Evolutionary conservation across 2,888 invertebrate species (phyloP).

Genomic region (Hanleya hanleyi): DNA sequence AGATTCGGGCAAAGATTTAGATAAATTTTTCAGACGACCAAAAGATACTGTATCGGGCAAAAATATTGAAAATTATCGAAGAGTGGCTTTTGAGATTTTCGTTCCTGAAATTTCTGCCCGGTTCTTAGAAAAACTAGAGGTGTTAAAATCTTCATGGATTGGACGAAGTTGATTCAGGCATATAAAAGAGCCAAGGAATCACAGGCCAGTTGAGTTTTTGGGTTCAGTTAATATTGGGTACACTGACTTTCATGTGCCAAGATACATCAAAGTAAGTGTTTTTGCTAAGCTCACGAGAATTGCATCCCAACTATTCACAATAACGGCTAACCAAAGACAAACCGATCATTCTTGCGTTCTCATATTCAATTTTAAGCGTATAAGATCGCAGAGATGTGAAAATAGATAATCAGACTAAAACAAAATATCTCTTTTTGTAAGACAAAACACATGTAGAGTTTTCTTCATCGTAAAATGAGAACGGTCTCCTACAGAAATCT

Average conservation of each 20-base stretch:
- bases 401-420: too few species aligned
- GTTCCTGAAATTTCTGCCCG: not conserved
- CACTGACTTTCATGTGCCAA: constrained; percentile 11
- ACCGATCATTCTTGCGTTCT: too few species aligned
- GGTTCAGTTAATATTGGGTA: constrained; percentile 12
- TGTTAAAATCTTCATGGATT: constrained; percentile 5
- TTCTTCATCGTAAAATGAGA: too few species aligned
- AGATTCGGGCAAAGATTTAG: not conserved
- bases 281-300: too few species aligned
- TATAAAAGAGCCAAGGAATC: not conserved
- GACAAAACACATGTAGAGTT: too few species aligned
- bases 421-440: too few species aligned
- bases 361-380: too few species aligned
- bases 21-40: too few species aligned
- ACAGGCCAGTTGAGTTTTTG: not conserved
- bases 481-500: too few species aligned
- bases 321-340: too few species aligned
- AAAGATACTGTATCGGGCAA: not conserved
- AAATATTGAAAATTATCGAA: constrained; percentile 3
- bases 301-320: too few species aligned
- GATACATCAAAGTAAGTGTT: not conserved
- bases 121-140: not conserved
- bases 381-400: too few species aligned
- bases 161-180: not conserved
- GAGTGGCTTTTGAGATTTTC: constrained; percentile 1